A percentile compares a stretch with the other conserved stretches of the same genome.
phyloP scores from a whole-genome alignment of 2,113 vertebrate species.

The Ranitomeya imitator region DNA sequence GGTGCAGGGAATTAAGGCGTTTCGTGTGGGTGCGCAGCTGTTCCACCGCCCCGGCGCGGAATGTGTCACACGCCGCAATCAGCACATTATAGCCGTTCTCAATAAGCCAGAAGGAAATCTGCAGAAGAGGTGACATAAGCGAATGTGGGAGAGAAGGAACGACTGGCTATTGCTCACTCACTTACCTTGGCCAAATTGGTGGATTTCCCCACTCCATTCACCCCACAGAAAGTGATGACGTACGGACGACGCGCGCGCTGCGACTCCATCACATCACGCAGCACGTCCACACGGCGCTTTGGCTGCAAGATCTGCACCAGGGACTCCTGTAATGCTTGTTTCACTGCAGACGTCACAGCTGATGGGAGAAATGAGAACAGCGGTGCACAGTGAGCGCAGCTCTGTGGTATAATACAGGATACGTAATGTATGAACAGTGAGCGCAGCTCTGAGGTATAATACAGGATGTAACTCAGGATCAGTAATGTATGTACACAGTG shows the following conservation, averaged over 20 bases:
- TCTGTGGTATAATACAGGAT: neutral
- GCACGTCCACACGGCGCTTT: constrained; percentile 90
- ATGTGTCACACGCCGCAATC: constrained; percentile 95
- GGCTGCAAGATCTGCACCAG: constrained; percentile 97
- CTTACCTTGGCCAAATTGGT: constrained; percentile 95
- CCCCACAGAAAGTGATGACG: constrained; percentile 92
- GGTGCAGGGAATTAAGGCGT: constrained; percentile 88
- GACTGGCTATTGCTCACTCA: neutral
- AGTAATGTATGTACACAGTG: too few relatives aligned
- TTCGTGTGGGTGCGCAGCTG: constrained; percentile 95
- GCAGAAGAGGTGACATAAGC: neutral
- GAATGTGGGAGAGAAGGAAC: too few relatives aligned
- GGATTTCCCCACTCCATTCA: constrained; percentile 96
- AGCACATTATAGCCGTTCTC: constrained; percentile 95
- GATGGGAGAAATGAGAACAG: accelerated
- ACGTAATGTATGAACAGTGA: too few relatives aligned
- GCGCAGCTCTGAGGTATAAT: too few relatives aligned
- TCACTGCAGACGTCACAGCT: constrained; percentile 97
- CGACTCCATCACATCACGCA: constrained; percentile 93
- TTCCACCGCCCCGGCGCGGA: constrained; percentile 93
- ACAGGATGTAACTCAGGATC: too few relatives aligned
- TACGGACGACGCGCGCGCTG: constrained; percentile 87
- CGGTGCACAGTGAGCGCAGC: too few relatives aligned
- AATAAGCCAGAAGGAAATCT: constrained; percentile 97
- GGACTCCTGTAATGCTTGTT: constrained; percentile 93